Conservation (phyloP, 2,113 vertebrate genomes). For the Burhinus bistriatus region DNA sequence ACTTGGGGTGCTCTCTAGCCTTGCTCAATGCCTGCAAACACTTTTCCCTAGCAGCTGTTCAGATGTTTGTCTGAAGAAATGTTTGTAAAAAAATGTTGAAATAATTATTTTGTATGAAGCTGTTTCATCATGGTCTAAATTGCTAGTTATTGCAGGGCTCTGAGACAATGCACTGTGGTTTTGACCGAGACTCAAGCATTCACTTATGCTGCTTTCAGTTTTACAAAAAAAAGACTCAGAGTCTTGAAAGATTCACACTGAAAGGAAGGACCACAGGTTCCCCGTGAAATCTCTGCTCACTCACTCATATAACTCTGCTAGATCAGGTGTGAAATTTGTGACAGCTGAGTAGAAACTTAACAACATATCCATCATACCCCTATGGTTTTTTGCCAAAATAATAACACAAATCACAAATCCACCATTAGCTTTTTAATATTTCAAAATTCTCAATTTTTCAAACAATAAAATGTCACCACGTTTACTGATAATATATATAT, state of each 20-base stretch:
- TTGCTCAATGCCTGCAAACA: background rate
- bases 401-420: background rate
- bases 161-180: constrained; percentile 20
- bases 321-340: background rate
- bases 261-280: background rate
- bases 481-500: background rate
- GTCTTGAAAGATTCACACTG: background rate
- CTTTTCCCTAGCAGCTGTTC: background rate
- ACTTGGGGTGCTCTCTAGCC: background rate
- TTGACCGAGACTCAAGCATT: constrained; percentile 36
- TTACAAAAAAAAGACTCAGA: background rate
- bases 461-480: background rate
- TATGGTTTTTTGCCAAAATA: background rate
- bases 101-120: background rate
- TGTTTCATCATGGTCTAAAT: constrained; percentile 23
- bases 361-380: background rate
- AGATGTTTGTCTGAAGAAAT: background rate
- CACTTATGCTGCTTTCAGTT: background rate
- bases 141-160: background rate
- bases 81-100: background rate
- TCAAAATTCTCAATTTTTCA: background rate
- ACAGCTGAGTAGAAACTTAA: background rate
- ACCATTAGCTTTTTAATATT: background rate
- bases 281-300: background rate
- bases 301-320: background rate